These are phyloP conservation scores for Callitettix versicolor DNA, from an alignment of 1,140 invertebrate genomes.

Conservation along the genomic window DNA sequence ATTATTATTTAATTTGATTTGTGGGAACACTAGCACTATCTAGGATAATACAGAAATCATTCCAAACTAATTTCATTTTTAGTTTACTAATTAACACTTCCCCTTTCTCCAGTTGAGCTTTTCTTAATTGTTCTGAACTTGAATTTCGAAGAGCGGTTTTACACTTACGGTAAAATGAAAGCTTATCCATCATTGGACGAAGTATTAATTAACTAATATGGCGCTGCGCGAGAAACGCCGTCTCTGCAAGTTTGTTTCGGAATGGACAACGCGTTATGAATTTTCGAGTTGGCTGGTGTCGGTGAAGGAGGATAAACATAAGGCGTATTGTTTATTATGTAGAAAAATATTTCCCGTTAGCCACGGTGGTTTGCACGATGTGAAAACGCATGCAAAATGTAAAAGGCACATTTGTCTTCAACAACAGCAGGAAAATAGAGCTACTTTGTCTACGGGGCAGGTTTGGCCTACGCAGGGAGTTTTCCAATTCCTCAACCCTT, in stretches of 20 bases:
- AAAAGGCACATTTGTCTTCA: conserved; percentile 29
- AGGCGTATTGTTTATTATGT: conserved; percentile 31
- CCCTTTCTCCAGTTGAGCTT: too few species aligned
- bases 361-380: conserved; percentile 31
- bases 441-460: conserved; percentile 8
- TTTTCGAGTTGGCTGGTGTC: conserved; percentile 29
- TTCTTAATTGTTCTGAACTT: too few species aligned
- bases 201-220: conserved; percentile 24
- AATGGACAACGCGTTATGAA: conserved; percentile 27
- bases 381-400: conserved; percentile 31
- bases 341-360: conserved; percentile 30
- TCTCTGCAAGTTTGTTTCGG: conserved; percentile 31
- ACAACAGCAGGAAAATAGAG: conserved; percentile 20
- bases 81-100: too few species aligned
- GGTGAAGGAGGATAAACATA: conserved; percentile 29
- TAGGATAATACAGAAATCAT: too few species aligned
- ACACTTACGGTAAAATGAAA: conserved; percentile 5
- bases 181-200: conserved; percentile 16
- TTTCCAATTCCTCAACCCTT: conserved; percentile 16
- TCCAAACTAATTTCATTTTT: too few species aligned
- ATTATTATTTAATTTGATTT: too few species aligned
- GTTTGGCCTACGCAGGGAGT: conserved; percentile 15
- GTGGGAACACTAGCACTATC: too few species aligned
- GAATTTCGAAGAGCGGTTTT: too few species aligned
- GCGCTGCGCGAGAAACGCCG: conserved; percentile 26